Conservation (phyloP, 2,113 vertebrate genomes). For the Vicugna pacos region DNA sequence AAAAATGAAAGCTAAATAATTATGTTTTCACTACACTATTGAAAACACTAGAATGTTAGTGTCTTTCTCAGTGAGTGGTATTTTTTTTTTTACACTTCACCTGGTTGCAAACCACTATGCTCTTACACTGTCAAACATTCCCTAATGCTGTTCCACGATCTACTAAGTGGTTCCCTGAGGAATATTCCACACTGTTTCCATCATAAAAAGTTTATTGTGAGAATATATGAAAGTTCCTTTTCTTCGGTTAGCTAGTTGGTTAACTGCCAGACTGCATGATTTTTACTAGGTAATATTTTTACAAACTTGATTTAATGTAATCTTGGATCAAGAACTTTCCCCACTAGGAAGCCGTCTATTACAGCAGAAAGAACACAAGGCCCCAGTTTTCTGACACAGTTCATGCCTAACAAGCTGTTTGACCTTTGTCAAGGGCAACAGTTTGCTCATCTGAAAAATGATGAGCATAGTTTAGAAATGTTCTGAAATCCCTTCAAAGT, state of each 20-base stretch:
- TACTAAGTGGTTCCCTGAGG: background rate
- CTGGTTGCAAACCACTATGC: background rate
- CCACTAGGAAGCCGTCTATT: background rate
- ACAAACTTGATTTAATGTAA: slow-evolving; percentile 2
- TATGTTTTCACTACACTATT: background rate
- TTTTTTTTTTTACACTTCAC: background rate
- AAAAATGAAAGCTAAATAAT: background rate
- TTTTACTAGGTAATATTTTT: slow-evolving; percentile 14
- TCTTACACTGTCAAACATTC: background rate
- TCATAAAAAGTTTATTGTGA: slow-evolving; percentile 38
- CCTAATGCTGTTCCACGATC: background rate
- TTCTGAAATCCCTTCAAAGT: background rate
- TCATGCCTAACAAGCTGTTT: slow-evolving; percentile 1
- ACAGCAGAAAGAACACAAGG: background rate
- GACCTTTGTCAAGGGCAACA: slow-evolving; percentile 2
- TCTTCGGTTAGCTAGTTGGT: slow-evolving; percentile 5
- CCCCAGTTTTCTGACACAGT: background rate
- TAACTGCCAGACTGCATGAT: background rate
- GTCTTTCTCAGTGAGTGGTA: background rate
- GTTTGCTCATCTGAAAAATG: slow-evolving; percentile 6
- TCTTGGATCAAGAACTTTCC: slow-evolving; percentile 39
- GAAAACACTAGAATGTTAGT: background rate
- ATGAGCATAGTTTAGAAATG: background rate
- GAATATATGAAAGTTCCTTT: slow-evolving; percentile 37
- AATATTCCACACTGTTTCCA: background rate